Conservation (phyloP, 1,140 invertebrate genomes). For the Piezodorus guildinii region DNA sequence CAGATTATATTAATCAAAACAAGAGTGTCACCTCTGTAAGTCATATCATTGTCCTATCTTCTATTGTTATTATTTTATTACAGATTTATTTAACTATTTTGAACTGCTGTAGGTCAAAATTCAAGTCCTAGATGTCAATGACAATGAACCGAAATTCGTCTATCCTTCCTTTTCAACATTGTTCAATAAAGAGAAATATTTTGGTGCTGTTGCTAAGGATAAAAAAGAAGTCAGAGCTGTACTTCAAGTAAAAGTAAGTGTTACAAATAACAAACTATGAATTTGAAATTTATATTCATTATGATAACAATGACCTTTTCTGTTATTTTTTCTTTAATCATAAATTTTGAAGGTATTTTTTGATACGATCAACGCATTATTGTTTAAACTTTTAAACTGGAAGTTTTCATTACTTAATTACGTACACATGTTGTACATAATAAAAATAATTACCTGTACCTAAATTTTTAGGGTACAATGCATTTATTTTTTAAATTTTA, state of each 20-base stretch:
- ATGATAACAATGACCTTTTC: too few relatives aligned
- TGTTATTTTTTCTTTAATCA: too few relatives aligned
- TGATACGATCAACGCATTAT: too few relatives aligned
- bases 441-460: too few relatives aligned
- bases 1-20: conserved; percentile 57
- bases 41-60: too few relatives aligned
- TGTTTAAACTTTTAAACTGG: too few relatives aligned
- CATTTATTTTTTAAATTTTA: too few relatives aligned
- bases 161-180: conserved; percentile 44
- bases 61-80: too few relatives aligned
- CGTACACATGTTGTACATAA: too few relatives aligned
- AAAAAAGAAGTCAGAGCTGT: conserved; percentile 57
- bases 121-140: conserved; percentile 74
- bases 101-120: conserved; percentile 49
- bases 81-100: background rate
- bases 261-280: background rate
- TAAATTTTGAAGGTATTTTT: too few relatives aligned
- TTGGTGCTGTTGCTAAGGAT: conserved; percentile 55
- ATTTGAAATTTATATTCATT: background rate
- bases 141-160: conserved; percentile 71
- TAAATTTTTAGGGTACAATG: too few relatives aligned
- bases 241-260: conserved; percentile 51
- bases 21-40: conserved; percentile 50
- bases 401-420: too few relatives aligned
- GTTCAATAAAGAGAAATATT: conserved; percentile 45